phyloP scores from a whole-genome alignment of 2,797 vertebrate genomes.

The Gadopsis bispinosus region DNA sequence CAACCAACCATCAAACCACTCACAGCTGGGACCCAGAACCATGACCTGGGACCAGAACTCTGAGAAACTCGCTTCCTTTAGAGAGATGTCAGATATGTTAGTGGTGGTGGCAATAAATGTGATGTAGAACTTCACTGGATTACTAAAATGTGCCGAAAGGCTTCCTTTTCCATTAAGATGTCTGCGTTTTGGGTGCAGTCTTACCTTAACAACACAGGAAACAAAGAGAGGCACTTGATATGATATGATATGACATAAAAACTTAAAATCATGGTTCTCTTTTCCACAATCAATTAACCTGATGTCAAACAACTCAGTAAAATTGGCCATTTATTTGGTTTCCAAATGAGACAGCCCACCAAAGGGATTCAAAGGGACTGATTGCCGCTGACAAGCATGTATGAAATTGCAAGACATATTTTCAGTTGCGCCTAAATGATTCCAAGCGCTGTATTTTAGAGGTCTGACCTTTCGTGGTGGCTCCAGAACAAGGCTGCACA shows the following conservation, averaged over 20 bases:
- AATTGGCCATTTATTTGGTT: constrained; percentile 74
- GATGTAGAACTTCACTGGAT: constrained; percentile 12
- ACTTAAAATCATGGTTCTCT: constrained; percentile 51
- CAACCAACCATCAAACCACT: constrained; percentile 81
- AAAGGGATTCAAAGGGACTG: constrained; percentile 72
- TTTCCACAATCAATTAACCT: constrained; percentile 74
- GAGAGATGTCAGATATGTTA: constrained; percentile 35
- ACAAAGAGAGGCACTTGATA: constrained; percentile 27
- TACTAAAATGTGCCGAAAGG: constrained; percentile 36
- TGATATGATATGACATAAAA: constrained; percentile 40
- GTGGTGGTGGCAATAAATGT: constrained; percentile 17
- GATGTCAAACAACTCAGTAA: constrained; percentile 66
- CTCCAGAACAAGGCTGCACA: constrained; percentile 51
- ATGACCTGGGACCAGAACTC: constrained; percentile 58
- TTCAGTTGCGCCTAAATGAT: constrained; percentile 71
- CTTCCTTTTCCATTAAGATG: constrained; percentile 16
- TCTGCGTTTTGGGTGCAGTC: neutral
- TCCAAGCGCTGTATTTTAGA: constrained; percentile 51
- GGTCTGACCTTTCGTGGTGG: constrained; percentile 63
- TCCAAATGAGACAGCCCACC: constrained; percentile 74
- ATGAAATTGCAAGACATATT: constrained; percentile 75
- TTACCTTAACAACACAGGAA: neutral
- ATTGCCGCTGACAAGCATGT: constrained; percentile 73
- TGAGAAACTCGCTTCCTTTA: constrained; percentile 47
- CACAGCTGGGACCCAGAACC: constrained; percentile 75